A percentile compares a stretch with the other conserved stretches of the same genome.
Conservation (phyloP, 2,113 vertebrate genomes). For the Herpailurus yagouaroundi region DNA sequence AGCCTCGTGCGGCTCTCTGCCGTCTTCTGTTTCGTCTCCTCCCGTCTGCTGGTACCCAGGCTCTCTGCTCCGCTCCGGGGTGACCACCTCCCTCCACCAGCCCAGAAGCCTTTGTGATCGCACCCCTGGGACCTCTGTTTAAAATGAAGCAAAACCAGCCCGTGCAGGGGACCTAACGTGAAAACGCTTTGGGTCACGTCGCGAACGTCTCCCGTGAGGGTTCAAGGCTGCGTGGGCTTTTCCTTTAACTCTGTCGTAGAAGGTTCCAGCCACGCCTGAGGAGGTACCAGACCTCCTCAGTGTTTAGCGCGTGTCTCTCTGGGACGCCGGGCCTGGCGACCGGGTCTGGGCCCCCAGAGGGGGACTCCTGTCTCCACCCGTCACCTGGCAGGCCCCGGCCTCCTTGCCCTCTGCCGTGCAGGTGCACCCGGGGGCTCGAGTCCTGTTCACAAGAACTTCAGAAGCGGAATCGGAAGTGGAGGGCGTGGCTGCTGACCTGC, state of each 20-base stretch:
- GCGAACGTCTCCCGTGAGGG: neutral
- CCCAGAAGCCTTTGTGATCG: neutral
- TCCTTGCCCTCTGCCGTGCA: no score
- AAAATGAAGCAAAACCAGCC: neutral
- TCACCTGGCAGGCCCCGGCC: no score
- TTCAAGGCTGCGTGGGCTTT: neutral
- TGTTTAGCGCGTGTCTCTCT: accelerated
- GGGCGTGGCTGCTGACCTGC: neutral
- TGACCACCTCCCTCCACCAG: neutral
- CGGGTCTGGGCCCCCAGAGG: neutral
- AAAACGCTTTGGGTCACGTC: accelerated
- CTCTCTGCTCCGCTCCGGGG: neutral
- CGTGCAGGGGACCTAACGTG: accelerated
- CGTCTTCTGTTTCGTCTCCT: neutral
- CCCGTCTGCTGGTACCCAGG: accelerated
- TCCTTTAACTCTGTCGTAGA: accelerated
- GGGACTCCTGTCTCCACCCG: accelerated
- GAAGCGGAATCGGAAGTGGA: neutral
- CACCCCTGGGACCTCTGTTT: neutral
- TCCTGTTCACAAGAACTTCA: accelerated
- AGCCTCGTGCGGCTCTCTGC: accelerated
- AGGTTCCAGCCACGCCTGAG: neutral
- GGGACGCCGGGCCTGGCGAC: neutral
- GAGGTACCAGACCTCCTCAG: neutral
- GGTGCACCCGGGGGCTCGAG: neutral